Evolutionary conservation across 2,113 vertebrate genomes (phyloP).

Genomic region (Pedetes capensis): DNA sequence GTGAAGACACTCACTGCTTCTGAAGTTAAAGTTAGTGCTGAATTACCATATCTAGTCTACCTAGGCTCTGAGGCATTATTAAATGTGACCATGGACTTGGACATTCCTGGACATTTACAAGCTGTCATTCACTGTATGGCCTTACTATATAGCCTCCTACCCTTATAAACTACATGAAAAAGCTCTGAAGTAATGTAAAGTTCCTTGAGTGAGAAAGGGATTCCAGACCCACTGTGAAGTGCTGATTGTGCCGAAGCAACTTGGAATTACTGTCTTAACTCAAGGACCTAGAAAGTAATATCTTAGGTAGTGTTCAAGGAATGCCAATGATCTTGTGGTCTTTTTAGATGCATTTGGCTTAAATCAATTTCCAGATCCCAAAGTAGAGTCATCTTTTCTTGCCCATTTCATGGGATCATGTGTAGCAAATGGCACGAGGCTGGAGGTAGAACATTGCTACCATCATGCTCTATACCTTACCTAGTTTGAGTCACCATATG

Average conservation of each 20-base stretch:
- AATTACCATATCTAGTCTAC: background rate
- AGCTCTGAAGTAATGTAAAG: conserved; percentile 44
- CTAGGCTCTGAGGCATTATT: background rate
- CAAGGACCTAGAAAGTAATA: background rate
- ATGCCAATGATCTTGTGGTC: background rate
- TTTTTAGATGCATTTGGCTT: background rate
- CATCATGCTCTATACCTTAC: background rate
- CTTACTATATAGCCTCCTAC: background rate
- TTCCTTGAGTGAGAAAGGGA: conserved; percentile 13
- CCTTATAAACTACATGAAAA: background rate
- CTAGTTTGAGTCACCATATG: background rate
- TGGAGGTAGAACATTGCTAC: background rate
- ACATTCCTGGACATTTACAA: background rate
- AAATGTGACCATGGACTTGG: background rate
- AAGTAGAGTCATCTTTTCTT: background rate
- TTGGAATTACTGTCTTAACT: background rate
- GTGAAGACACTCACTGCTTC: background rate
- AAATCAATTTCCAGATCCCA: conserved; percentile 17
- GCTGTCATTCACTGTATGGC: background rate
- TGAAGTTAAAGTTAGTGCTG: background rate
- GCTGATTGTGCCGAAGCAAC: background rate
- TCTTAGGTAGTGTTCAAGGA: background rate
- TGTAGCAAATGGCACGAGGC: background rate
- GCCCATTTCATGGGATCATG: background rate
- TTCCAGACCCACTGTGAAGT: background rate